These are phyloP conservation scores for Thymelicus sylvestris DNA, from an alignment of 2,888 invertebrate species.

Conservation along the genomic window DNA sequence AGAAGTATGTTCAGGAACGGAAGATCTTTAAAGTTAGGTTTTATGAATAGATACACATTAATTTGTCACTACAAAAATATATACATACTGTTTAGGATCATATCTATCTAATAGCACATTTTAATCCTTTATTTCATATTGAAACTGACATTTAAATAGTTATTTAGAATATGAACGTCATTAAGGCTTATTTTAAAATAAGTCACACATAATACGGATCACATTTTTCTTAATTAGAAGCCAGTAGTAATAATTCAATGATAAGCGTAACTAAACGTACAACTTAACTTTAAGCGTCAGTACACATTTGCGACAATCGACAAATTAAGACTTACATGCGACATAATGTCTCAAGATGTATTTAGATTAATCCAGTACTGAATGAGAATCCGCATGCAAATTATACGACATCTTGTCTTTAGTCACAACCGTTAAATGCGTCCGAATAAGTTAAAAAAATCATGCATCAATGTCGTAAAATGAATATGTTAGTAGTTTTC, in stretches of 20 bases:
- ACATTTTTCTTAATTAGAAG: not conserved
- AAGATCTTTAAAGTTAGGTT: too few species aligned
- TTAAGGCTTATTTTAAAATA: not conserved
- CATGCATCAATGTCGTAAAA: slow-evolving; percentile 2
- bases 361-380: not conserved
- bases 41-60: too few species aligned
- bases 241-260: not conserved
- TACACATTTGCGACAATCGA: slow-evolving; percentile 27
- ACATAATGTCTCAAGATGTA: not conserved
- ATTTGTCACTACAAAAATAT: not conserved
- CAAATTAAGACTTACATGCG: slow-evolving; percentile 1
- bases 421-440: slow-evolving; percentile 5
- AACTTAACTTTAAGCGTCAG: slow-evolving; percentile 29
- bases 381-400: slow-evolving; percentile 1
- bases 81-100: not conserved
- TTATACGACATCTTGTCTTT: not conserved
- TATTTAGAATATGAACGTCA: not conserved
- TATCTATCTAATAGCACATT: slow-evolving; percentile 14
- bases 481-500: slow-evolving; percentile 4
- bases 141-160: not conserved
- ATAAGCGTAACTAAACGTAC: slow-evolving; percentile 28
- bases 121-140: not conserved
- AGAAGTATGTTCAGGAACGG: not conserved
- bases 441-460: not conserved
- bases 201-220: not conserved